These are phyloP conservation scores for Echinometra lucunter DNA, from an alignment of 53 echinoderm and acorn worm species.

Conservation along the genomic window DNA sequence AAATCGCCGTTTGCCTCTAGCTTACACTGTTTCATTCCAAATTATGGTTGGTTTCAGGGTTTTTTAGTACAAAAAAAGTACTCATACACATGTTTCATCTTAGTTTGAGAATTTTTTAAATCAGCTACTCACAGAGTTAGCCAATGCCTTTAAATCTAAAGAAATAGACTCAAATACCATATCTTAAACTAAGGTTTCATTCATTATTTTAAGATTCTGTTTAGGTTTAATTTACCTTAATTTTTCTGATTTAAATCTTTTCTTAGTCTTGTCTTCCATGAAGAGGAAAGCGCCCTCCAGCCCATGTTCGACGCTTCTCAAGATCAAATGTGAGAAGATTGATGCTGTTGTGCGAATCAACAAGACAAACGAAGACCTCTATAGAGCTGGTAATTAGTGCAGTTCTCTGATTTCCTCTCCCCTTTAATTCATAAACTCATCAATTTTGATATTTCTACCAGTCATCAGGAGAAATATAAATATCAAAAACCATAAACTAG, in stretches of 20 bases:
- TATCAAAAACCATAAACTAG: too few species aligned
- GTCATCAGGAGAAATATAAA: not conserved
- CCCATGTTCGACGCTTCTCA: constrained; percentile 47
- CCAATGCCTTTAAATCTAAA: too few species aligned
- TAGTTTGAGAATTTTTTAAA: too few species aligned
- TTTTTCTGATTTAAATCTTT: not conserved
- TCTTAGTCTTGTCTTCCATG: constrained; percentile 31
- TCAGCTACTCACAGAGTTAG: too few species aligned
- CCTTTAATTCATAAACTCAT: not conserved
- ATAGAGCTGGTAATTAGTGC: constrained; percentile 40
- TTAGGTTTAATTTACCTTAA: not conserved
- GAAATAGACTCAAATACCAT: not conserved
- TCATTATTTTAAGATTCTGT: not conserved
- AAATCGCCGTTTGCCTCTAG: too few species aligned
- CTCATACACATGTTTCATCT: too few species aligned
- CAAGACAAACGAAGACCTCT: constrained; percentile 55
- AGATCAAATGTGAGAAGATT: constrained; percentile 68
- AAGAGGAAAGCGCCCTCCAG: constrained; percentile 44
- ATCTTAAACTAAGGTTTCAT: not conserved
- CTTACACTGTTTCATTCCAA: too few species aligned
- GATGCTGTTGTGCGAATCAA: constrained; percentile 61
- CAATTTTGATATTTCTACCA: not conserved
- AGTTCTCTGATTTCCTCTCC: not conserved
- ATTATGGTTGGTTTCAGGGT: too few species aligned
- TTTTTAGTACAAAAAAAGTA: too few species aligned